Evolutionary conservation across 92 coral and sea anemone genomes (phyloP).

Genomic region (Chrysogorgia sp.): DNA sequence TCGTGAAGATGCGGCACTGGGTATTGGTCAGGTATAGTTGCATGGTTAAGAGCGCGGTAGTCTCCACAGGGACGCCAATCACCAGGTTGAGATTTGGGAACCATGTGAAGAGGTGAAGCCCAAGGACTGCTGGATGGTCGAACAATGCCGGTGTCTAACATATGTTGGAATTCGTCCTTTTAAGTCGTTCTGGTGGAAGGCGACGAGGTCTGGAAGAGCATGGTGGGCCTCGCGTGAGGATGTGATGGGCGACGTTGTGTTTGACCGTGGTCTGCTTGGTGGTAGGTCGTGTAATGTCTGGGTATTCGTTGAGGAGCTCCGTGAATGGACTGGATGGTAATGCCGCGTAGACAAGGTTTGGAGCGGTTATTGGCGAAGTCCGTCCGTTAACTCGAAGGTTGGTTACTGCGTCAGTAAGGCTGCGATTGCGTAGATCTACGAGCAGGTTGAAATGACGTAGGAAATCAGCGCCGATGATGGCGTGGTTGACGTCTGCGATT

Average conservation of each 20-base stretch:
- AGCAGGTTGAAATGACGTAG: slow-evolving; percentile 1
- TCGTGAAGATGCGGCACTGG: slow-evolving; percentile 36
- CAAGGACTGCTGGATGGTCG: slow-evolving; percentile 15
- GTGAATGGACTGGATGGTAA: neutral
- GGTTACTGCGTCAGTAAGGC: neutral
- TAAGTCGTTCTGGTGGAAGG: slow-evolving; percentile 18
- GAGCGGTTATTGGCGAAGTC: neutral
- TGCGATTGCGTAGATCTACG: neutral
- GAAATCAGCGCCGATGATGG: slow-evolving; percentile 20
- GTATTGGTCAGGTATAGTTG: slow-evolving; percentile 23
- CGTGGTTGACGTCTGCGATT: slow-evolving; percentile 1
- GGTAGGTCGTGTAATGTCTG: neutral
- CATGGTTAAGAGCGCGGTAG: slow-evolving; percentile 5
- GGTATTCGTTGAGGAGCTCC: neutral
- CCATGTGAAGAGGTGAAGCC: slow-evolving; percentile 42
- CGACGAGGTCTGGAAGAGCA: slow-evolving; percentile 4
- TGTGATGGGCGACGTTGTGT: neutral
- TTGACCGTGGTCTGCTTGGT: neutral
- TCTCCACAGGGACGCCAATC: slow-evolving; percentile 43
- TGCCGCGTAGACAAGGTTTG: neutral
- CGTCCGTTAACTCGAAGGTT: neutral
- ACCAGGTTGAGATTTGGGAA: slow-evolving; percentile 8
- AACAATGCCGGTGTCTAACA: slow-evolving; percentile 9
- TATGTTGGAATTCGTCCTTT: slow-evolving; percentile 16
- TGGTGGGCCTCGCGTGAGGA: slow-evolving; percentile 9